Conservation (phyloP, 2,113 vertebrate genomes). For the Blennius ocellaris region DNA sequence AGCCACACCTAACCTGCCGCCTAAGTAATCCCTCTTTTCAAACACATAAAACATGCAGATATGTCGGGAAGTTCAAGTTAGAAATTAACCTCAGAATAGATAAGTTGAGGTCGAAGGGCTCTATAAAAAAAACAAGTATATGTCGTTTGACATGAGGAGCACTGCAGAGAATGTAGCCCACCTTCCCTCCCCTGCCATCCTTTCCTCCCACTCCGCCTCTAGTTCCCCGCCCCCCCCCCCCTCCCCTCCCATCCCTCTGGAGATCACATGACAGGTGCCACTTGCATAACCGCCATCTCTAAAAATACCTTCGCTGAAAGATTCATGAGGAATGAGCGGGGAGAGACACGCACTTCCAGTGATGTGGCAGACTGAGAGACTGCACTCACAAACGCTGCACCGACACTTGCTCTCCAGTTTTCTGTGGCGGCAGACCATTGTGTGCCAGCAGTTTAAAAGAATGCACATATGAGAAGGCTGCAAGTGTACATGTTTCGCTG, state of each 20-base stretch:
- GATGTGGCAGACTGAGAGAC: slow-evolving; percentile 48
- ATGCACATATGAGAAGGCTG: background rate
- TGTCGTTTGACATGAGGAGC: background rate
- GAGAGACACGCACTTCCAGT: slow-evolving; percentile 39
- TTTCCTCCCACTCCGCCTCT: slow-evolving; percentile 33
- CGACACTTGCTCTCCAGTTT: background rate
- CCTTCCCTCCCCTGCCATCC: slow-evolving; percentile 4
- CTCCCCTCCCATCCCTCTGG: slow-evolving; percentile 57
- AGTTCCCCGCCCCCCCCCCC: slow-evolving; percentile 48
- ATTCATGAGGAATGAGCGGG: slow-evolving; percentile 75
- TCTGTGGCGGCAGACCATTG: background rate
- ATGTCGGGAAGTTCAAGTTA: background rate
- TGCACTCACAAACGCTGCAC: slow-evolving; percentile 5
- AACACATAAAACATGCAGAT: background rate
- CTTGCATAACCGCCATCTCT: slow-evolving; percentile 81
- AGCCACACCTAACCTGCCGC: slow-evolving; percentile 34
- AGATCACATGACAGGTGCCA: slow-evolving; percentile 85
- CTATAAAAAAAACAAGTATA: too few species aligned
- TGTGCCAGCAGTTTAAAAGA: slow-evolving; percentile 17
- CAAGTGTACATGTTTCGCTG: background rate
- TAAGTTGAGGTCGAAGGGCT: slow-evolving; percentile 1
- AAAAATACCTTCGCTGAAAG: slow-evolving; percentile 83
- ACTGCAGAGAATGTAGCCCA: slow-evolving; percentile 12
- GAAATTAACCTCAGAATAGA: background rate
- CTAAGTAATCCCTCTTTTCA: background rate